Base-by-base conservation (phyloP, 2,797 vertebrate species). In the Geotrypetes seraphini region DNA sequence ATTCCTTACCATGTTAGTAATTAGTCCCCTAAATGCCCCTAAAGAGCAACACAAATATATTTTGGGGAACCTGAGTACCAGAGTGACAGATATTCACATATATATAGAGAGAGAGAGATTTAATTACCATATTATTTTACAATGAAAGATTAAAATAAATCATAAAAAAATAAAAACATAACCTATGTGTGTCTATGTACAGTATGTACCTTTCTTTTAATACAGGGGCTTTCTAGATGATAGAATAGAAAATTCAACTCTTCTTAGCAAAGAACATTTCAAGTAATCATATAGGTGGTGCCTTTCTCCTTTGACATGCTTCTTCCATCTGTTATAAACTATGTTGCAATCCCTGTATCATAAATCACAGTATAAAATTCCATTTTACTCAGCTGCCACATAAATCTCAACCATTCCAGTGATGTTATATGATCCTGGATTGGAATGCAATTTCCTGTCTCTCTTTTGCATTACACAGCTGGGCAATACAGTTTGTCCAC, bases 401-500 rank as follows among this genome's bases (percentile, higher is more conserved):
- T 66, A 55, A 67, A 59, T 32, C 39, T 25, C 28, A 57, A 31
- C 41, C 40, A 19, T 38, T 53, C 44, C 32, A 62, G 47, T 47
- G 46, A 39, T 42, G 22, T 39, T 52, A 28, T 24, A 42, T 2
- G 33, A 46, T 18, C 55, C 66, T 53, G 36, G 33, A 51, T 29
- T 36, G 39, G 40, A 49, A 48, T 37, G 47, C 36, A 60, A 57
- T 50, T 67, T 45, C 43, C 47, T 61, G 43, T 39, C 53, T 45
- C 46, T 37, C 35, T 30, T 31, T 44, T 39, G 43, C 37, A 31
- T n/a, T n/a, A n/a, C n/a, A n/a, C n/a, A n/a, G n/a, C n/a, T n/a
- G n/a, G n/a, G 39, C 53, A 52, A 48, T 34, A 52, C 62, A 61
- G 53, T 62, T 48, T 1, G 5, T 53, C 66, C 66, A 76, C 75